A percentile compares a stretch with the other conserved stretches of the same genome.
These are phyloP conservation scores for Chymomyza costata DNA, from an alignment of 1,140 invertebrate species.

Conservation along the genomic window DNA sequence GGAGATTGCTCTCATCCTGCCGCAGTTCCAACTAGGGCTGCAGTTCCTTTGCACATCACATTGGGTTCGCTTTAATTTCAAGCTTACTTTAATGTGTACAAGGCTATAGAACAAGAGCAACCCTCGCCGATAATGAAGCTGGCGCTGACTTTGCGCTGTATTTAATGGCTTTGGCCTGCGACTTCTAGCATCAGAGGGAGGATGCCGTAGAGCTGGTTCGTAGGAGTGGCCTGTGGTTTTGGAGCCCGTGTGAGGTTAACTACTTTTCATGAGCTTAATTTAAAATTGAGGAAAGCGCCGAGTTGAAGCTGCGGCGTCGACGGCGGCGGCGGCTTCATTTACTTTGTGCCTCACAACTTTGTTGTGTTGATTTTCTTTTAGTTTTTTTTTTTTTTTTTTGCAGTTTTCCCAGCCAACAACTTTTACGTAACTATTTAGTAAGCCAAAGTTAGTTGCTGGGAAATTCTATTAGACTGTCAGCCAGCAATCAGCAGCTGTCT, in stretches of 20 bases:
- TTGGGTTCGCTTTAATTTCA: slow-evolving; percentile 69
- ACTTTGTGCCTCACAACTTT: slow-evolving; percentile 65
- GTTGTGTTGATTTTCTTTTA: slow-evolving; percentile 48
- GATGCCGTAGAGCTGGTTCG: slow-evolving; percentile 1
- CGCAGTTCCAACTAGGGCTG: slow-evolving; percentile 19
- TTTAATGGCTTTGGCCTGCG: slow-evolving; percentile 57
- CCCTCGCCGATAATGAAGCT: slow-evolving; percentile 1
- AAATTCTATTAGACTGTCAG: slow-evolving; percentile 55
- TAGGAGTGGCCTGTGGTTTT: slow-evolving; percentile 28
- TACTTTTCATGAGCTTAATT: slow-evolving; percentile 73
- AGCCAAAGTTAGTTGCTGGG: slow-evolving; percentile 1
- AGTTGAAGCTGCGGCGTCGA: slow-evolving; percentile 32
- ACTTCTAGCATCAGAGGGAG: slow-evolving; percentile 11
- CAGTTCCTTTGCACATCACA: slow-evolving; percentile 53
- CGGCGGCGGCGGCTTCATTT: slow-evolving; percentile 54
- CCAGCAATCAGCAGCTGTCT: slow-evolving; percentile 22
- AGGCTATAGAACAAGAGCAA: slow-evolving; percentile 5
- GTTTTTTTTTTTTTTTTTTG: no score
- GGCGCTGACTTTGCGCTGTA: slow-evolving; percentile 64
- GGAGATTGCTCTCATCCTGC: neutral
- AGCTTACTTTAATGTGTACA: slow-evolving; percentile 71
- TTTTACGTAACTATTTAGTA: no score
- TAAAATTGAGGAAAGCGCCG: slow-evolving; percentile 52
- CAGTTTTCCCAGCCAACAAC: no score
- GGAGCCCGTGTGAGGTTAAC: slow-evolving; percentile 56